Conservation (phyloP, 2,797 vertebrate species). For the Simalia tracyae region DNA sequence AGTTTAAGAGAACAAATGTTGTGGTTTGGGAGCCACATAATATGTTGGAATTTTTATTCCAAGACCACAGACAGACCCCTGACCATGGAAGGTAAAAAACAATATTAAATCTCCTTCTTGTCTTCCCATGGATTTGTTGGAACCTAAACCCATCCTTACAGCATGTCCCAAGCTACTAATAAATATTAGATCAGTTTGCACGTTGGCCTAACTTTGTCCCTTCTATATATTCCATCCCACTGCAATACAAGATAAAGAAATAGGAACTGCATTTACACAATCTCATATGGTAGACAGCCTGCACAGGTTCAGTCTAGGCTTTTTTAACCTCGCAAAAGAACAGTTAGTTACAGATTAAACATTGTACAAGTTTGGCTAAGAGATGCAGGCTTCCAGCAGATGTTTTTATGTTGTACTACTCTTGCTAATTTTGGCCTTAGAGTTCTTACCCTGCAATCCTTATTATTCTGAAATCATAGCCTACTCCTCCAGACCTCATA, state of each 20-base stretch:
- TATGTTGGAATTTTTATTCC: neutral
- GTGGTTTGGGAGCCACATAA: neutral
- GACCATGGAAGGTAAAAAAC: neutral
- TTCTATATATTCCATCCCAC: neutral
- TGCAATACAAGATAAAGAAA: neutral
- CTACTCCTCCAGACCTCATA: slow-evolving; percentile 47
- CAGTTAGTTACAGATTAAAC: slow-evolving; percentile 26
- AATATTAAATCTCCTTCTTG: neutral
- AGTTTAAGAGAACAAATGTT: neutral
- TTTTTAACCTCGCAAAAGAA: slow-evolving; percentile 3
- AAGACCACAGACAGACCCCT: neutral
- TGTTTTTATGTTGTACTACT: slow-evolving; percentile 28
- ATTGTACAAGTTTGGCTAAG: slow-evolving; percentile 29
- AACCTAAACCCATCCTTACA: neutral
- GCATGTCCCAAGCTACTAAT: neutral
- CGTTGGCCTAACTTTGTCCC: neutral
- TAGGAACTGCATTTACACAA: neutral
- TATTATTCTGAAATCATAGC: slow-evolving; percentile 57
- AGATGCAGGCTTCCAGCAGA: slow-evolving; percentile 57
- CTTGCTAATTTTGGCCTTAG: slow-evolving; percentile 49
- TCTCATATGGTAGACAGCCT: neutral
- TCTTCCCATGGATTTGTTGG: neutral
- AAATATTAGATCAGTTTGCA: neutral
- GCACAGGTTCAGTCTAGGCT: neutral
- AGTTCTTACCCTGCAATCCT: slow-evolving; percentile 53